These are phyloP conservation scores for Nomada ferruginata DNA, from an alignment of 2,888 invertebrate genomes.

Conservation along the genomic window DNA sequence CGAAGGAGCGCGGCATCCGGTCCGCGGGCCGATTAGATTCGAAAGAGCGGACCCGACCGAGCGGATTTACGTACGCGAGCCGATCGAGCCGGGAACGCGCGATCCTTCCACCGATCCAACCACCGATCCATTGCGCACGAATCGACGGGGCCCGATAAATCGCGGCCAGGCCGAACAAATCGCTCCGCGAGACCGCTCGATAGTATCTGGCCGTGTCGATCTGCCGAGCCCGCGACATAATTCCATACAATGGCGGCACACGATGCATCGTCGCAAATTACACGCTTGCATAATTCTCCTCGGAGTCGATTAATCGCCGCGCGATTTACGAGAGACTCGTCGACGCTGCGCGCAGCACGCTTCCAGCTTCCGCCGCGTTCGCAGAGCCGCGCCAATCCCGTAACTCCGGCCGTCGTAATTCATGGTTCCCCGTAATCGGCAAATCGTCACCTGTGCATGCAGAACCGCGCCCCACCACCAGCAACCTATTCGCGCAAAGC, in stretches of 20 bases:
- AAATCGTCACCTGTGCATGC: too few relatives aligned
- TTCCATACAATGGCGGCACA: slow-evolving; percentile 59
- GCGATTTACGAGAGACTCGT: slow-evolving; percentile 75
- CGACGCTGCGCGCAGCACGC: slow-evolving; percentile 25
- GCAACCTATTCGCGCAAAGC: too few relatives aligned
- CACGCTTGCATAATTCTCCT: slow-evolving; percentile 76
- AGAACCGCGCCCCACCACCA: too few relatives aligned
- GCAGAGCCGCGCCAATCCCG: not conserved
- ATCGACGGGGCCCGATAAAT: slow-evolving; percentile 66
- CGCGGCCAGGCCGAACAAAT: slow-evolving; percentile 72
- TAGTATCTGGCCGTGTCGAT: slow-evolving; percentile 67
- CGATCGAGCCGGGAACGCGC: slow-evolving; percentile 14
- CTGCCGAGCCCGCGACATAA: slow-evolving; percentile 58
- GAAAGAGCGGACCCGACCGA: not conserved
- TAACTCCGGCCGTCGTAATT: not conserved
- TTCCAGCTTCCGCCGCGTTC: slow-evolving; percentile 19
- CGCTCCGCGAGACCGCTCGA: slow-evolving; percentile 69
- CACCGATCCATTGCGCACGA: slow-evolving; percentile 71
- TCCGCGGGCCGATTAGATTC: slow-evolving; percentile 5
- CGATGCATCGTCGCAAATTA: slow-evolving; percentile 64
- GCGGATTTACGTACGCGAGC: slow-evolving; percentile 17
- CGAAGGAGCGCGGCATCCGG: slow-evolving; percentile 8
- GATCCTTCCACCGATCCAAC: slow-evolving; percentile 64
- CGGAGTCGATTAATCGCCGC: slow-evolving; percentile 78
- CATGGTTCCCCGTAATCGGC: too few relatives aligned